Evolutionary conservation across 2,113 vertebrate genomes (phyloP).

Genomic region (Istiophorus platypterus): DNA sequence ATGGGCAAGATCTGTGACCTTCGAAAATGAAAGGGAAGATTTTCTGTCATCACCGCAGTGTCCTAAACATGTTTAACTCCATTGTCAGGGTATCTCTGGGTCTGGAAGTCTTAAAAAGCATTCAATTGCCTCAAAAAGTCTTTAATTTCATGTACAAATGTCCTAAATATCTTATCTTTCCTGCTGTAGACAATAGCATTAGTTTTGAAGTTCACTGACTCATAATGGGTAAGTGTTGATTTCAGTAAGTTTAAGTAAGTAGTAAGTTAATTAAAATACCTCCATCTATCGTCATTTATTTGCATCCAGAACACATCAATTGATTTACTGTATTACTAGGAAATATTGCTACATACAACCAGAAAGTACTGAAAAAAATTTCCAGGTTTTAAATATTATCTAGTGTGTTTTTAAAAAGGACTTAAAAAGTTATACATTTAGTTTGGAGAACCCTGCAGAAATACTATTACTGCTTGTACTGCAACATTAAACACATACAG

Average conservation of each 20-base stretch:
- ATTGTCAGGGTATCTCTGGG: neutral
- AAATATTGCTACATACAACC: neutral
- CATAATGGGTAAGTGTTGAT: too few species aligned
- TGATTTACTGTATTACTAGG: neutral
- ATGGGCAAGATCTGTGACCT: conserved; percentile 85
- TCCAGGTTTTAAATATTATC: neutral
- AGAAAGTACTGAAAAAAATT: neutral
- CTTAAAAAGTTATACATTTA: neutral
- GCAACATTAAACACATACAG: conserved; percentile 15
- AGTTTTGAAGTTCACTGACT: too few species aligned
- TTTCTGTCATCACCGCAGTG: neutral
- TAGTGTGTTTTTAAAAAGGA: too few species aligned
- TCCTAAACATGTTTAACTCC: too few species aligned
- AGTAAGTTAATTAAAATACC: too few species aligned
- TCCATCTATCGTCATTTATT: neutral
- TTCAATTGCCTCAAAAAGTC: neutral
- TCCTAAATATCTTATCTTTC: neutral
- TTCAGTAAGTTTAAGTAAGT: too few species aligned
- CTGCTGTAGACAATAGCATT: too few species aligned
- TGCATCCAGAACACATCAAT: neutral
- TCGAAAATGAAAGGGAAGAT: conserved; percentile 64
- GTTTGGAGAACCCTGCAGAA: neutral
- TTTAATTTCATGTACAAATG: neutral
- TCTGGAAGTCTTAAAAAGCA: neutral
- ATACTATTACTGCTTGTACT: neutral